Conservation (phyloP, 1,140 invertebrate genomes). For the Ceratina calcarata region DNA sequence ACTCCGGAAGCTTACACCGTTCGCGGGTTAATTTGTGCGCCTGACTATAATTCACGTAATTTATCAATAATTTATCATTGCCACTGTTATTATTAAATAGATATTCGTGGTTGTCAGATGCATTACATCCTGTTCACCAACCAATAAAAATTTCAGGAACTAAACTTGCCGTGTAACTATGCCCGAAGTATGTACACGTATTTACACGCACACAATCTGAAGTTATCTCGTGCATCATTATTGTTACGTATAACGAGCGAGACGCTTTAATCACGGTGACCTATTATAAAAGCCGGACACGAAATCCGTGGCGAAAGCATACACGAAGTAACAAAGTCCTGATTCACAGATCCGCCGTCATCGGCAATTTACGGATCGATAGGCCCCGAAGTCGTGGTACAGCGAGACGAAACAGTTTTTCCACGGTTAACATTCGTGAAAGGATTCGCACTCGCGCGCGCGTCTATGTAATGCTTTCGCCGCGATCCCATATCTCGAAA, state of each 20-base stretch:
- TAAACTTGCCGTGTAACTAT: conserved; percentile 25
- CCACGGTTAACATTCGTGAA: conserved; percentile 36
- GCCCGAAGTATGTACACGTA: neutral
- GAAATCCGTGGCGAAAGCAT: conserved; percentile 24
- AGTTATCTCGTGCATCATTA: conserved; percentile 12
- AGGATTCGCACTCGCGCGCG: neutral
- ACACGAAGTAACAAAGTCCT: neutral
- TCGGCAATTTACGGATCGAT: conserved; percentile 59
- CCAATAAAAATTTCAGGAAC: neutral
- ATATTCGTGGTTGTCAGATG: neutral
- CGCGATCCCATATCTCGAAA: conserved; percentile 29
- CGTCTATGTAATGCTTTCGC: conserved; percentile 1
- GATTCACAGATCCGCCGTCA: conserved; percentile 6
- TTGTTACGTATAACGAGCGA: conserved; percentile 45
- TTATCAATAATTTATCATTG: neutral
- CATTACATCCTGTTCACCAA: conserved; percentile 8
- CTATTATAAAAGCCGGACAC: conserved; percentile 49
- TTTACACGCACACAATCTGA: neutral
- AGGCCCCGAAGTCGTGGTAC: conserved; percentile 10
- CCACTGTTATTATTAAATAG: neutral
- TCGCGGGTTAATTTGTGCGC: too few relatives aligned
- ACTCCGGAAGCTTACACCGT: too few relatives aligned
- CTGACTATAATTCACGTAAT: neutral
- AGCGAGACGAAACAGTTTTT: conserved; percentile 46
- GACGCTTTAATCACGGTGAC: conserved; percentile 48